A percentile compares a stretch with the other conserved stretches of the same genome.
Conservation (phyloP, 30 jellyfish, hydroid and myxozoan species). For the Pelagia noctiluca region DNA sequence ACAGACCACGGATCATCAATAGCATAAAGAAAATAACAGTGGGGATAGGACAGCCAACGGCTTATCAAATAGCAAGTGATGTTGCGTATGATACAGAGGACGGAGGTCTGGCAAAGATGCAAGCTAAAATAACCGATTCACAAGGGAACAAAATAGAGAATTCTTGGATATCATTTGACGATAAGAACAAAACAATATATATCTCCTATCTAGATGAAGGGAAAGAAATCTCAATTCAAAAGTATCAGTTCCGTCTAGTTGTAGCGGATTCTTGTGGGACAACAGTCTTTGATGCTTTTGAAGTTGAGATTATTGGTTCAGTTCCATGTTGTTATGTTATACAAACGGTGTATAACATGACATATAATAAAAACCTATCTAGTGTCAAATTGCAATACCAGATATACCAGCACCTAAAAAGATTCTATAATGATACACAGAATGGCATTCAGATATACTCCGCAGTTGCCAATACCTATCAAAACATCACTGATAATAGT, state of each 20-base stretch:
- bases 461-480: background rate
- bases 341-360: background rate
- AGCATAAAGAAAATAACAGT: constrained; percentile 50
- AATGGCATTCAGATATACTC: constrained; percentile 26
- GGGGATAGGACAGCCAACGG: constrained; percentile 45
- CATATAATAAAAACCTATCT: background rate
- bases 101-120: constrained; percentile 25
- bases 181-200: constrained; percentile 3
- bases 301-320: constrained; percentile 32
- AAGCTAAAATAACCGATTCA: constrained; percentile 35
- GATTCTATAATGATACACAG: constrained; percentile 33
- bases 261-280: constrained; percentile 80
- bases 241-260: constrained; percentile 32
- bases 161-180: constrained; percentile 58
- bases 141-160: constrained; percentile 6
- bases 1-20: constrained; percentile 61
- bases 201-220: constrained; percentile 33
- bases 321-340: constrained; percentile 68
- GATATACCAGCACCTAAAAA: constrained; percentile 12
- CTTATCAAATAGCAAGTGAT: constrained; percentile 28
- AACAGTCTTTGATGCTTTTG: constrained; percentile 47
- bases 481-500: constrained; percentile 1
- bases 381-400: constrained; percentile 13
- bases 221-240: background rate
- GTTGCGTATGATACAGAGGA: constrained; percentile 67